phyloP scores from a whole-genome alignment of 2,113 vertebrate species.

The Nematolebias whitei region DNA sequence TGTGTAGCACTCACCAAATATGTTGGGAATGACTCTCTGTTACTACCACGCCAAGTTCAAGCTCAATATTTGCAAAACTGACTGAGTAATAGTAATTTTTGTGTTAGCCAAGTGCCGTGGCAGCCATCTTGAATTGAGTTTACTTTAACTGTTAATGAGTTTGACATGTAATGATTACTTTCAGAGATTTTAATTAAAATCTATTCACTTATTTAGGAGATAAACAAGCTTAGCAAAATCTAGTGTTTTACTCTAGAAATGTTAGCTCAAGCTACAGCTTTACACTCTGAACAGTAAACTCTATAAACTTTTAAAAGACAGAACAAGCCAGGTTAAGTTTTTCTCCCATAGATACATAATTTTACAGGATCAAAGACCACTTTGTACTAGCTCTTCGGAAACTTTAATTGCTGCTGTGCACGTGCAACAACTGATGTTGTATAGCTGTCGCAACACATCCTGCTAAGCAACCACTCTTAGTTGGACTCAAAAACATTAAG shows the following conservation, averaged over 20 bases:
- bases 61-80: too few species aligned
- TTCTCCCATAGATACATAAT: constrained; percentile 30
- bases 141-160: too few species aligned
- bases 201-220: too few species aligned
- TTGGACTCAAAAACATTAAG: constrained; percentile 7
- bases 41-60: too few species aligned
- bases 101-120: too few species aligned
- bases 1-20: too few species aligned
- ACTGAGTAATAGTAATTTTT: too few species aligned
- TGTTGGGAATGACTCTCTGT: too few species aligned
- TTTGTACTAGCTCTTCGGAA: constrained; percentile 41
- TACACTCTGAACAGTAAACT: background rate
- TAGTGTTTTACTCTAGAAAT: background rate
- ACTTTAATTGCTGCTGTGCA: constrained; percentile 46
- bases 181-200: too few species aligned
- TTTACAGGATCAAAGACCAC: constrained; percentile 4
- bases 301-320: background rate
- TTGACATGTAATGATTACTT: too few species aligned
- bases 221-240: too few species aligned
- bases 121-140: too few species aligned
- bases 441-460: constrained; percentile 45
- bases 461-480: constrained; percentile 31
- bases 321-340: constrained; percentile 1
- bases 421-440: constrained; percentile 36
- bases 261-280: background rate